Conservation (phyloP, 2,113 vertebrate species). For the Noctilio leporinus region DNA sequence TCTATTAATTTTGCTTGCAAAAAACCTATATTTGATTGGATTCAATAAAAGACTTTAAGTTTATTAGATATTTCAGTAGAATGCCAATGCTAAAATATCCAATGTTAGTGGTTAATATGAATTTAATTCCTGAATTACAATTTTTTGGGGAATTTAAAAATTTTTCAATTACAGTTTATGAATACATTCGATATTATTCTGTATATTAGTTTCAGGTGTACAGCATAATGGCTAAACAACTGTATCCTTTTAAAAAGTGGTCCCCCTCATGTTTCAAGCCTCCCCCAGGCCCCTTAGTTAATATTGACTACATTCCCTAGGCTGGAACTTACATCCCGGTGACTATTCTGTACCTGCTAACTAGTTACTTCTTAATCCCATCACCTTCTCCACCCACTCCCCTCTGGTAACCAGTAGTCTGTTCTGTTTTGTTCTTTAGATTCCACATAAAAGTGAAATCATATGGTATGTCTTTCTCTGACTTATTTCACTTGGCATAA, state of each 20-base stretch:
- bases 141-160: neutral
- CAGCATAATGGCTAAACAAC: neutral
- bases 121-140: slow-evolving; percentile 16
- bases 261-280: neutral
- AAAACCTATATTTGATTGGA: slow-evolving; percentile 27
- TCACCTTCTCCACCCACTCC: neutral
- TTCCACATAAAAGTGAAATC: neutral
- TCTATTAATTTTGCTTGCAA: slow-evolving; percentile 46
- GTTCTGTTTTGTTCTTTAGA: neutral
- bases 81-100: neutral
- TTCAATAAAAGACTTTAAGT: slow-evolving; percentile 58
- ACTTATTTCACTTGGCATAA: neutral
- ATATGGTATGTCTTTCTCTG: neutral
- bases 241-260: neutral
- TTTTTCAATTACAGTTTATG: neutral
- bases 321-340: neutral
- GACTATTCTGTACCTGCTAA: neutral
- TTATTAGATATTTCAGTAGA: slow-evolving; percentile 25
- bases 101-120: neutral
- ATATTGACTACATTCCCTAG: neutral
- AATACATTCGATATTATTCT: neutral
- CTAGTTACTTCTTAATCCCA: neutral
- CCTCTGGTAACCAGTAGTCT: neutral
- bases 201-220: neutral
- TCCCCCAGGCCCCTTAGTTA: neutral